Percentiles rank a stretch among this genome's conserved stretches.
phyloP scores from a whole-genome alignment of 2,888 invertebrate species.

The Panorpa germanica region DNA sequence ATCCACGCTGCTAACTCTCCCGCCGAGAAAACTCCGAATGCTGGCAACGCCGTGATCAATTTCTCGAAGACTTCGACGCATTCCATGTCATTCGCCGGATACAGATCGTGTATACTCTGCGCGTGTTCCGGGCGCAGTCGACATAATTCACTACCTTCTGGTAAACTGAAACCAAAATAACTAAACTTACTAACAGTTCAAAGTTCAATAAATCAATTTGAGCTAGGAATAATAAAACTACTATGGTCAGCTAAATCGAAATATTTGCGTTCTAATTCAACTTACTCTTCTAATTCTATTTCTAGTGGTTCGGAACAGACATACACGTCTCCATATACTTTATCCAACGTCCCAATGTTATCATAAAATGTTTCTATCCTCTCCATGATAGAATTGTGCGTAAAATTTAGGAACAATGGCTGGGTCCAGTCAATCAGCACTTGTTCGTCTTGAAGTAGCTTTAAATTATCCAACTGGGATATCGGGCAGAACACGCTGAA shows the following conservation, averaged over 20 bases:
- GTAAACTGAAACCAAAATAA: slow-evolving; percentile 24
- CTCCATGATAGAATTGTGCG: slow-evolving; percentile 62
- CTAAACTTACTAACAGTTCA: slow-evolving; percentile 3
- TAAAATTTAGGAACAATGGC: slow-evolving; percentile 73
- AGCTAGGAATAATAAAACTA: slow-evolving; percentile 4
- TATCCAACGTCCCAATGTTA: slow-evolving; percentile 41
- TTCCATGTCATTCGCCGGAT: slow-evolving; percentile 79
- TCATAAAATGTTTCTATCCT: slow-evolving; percentile 55
- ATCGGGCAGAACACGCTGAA: slow-evolving; percentile 73
- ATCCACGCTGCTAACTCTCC: slow-evolving; percentile 74
- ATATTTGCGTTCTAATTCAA: neutral
- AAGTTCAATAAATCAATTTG: neutral
- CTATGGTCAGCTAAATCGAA: slow-evolving; percentile 4
- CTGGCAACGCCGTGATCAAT: slow-evolving; percentile 57
- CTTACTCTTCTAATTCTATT: slow-evolving; percentile 37
- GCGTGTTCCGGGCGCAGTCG: slow-evolving; percentile 61
- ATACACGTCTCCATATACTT: slow-evolving; percentile 65
- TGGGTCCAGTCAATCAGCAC: slow-evolving; percentile 59
- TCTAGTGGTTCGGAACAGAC: slow-evolving; percentile 45
- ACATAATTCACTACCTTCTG: slow-evolving; percentile 55
- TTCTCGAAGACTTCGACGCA: slow-evolving; percentile 67
- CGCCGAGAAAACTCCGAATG: slow-evolving; percentile 58
- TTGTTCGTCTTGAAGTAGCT: slow-evolving; percentile 56
- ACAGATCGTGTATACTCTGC: slow-evolving; percentile 64
- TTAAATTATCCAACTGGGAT: slow-evolving; percentile 50